Conservation (phyloP, 2,888 invertebrate species). For the Unio delphinus region DNA sequence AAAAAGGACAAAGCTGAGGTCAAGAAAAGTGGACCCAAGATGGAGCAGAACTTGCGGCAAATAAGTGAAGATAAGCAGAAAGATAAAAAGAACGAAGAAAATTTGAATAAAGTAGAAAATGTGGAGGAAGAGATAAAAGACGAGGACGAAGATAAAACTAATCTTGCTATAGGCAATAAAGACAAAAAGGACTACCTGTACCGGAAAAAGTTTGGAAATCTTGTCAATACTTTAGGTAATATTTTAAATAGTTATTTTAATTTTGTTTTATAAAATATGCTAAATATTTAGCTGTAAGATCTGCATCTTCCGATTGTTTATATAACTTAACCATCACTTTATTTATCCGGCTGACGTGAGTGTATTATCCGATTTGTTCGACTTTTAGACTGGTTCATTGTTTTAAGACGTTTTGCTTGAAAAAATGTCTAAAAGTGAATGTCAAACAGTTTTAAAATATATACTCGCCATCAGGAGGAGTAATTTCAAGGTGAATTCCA, state of each 20-base stretch:
- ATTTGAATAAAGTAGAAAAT: not conserved
- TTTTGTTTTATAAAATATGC: not conserved
- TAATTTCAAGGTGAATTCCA: too few species aligned
- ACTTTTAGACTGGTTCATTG: too few species aligned
- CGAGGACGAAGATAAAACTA: not conserved
- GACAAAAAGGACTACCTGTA: not conserved
- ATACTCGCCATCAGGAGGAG: too few species aligned
- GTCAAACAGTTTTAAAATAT: too few species aligned
- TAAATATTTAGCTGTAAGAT: not conserved
- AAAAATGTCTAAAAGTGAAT: too few species aligned
- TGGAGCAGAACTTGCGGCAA: not conserved
- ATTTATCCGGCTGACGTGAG: not conserved
- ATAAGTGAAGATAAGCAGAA: not conserved
- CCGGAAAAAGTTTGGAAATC: not conserved
- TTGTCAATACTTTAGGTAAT: slow-evolving; percentile 24
- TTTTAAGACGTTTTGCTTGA: too few species aligned
- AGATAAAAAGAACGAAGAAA: not conserved
- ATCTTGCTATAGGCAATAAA: not conserved
- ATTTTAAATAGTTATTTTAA: not conserved
- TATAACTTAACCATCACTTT: not conserved
- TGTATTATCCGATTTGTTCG: too few species aligned
- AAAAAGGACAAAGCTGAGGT: not conserved
- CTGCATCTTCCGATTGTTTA: not conserved
- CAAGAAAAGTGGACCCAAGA: slow-evolving; percentile 5
- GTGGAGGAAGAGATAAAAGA: not conserved